Evolutionary conservation across 1,140 invertebrate species (phyloP), one percentile per base, ranked within the genome.

Genomic region (Delia radicum): DNA sequence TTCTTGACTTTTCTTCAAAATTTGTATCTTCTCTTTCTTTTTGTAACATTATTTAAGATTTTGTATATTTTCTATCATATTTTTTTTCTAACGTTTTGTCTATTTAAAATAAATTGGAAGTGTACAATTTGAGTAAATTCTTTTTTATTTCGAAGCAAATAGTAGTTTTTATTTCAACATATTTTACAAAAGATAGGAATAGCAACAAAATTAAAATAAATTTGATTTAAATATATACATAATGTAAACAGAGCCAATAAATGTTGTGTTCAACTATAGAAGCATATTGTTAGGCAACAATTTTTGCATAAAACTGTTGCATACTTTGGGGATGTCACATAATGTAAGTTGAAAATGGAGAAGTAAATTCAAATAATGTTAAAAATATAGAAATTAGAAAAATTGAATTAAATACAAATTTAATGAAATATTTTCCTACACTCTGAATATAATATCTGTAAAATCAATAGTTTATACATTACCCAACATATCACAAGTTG

Each of bases 61-160:
- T 33, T 33, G 29, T 69, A 33, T 26, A 18, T 33, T 37, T 33
- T 69, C 18, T 10, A 13, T 63, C 27, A n/a, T 13, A 28, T 63
- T 5, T 18, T 18, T 67, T 7, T 18, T 18, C 31, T 15, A 6
- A n/a, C n/a, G n/a, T n/a, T n/a, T 29, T 33, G 3, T 7, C 63
- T 67, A 33, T 69, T 69, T 69, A 29, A 12, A 13, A 28, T 29
- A 65, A 29, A 65, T 65, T 65, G 62, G 29, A 65, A 65, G 62
- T 65, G 62, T 29, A 26, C 62, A 65, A 65, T 65, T 65, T 65
- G 62, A 29, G 62, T 26, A 27, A n/a, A 65, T 65, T 42, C n/a
- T 42, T 15, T 42, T 42, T 42, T 42, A n/a, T n/a, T n/a, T n/a
- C n/a, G n/a, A n/a, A n/a, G n/a, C 37, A 42, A 42, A 42, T 42